Conservation (phyloP, 2,113 vertebrate genomes). For the Mustela nigripes region DNA sequence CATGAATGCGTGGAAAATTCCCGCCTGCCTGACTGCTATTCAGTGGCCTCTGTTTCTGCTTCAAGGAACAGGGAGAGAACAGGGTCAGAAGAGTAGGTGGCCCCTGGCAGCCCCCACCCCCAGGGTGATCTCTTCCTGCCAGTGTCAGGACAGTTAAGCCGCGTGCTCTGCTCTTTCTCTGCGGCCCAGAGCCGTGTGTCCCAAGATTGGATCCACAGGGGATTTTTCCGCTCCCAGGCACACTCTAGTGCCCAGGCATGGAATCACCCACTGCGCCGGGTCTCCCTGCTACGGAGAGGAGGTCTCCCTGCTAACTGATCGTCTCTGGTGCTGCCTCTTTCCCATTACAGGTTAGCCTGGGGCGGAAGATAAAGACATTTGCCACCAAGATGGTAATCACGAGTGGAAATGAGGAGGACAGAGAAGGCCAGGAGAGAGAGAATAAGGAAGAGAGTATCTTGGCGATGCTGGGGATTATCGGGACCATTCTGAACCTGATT, state of each 20-base stretch:
- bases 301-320: not conserved
- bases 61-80: not conserved
- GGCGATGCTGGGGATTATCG: conserved; percentile 98
- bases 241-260: not conserved
- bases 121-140: rapidly evolving
- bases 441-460: conserved; percentile 97
- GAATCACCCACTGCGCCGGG: rapidly evolving
- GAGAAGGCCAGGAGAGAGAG: conserved; percentile 96
- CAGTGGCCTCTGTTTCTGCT: not conserved
- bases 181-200: rapidly evolving
- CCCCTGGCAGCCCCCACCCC: too few species aligned
- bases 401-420: conserved; percentile 95
- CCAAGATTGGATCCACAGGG: not conserved
- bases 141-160: rapidly evolving
- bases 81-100: not conserved
- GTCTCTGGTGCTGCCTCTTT: conserved; percentile 65
- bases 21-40: rapidly evolving
- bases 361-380: conserved; percentile 92
- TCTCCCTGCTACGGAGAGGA: not conserved
- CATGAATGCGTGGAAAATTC: rapidly evolving
- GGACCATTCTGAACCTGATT: conserved; percentile 97
- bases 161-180: rapidly evolving
- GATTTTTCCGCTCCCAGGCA: rapidly evolving
- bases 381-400: conserved; percentile 98
- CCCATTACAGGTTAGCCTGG: conserved; percentile 91